Evolutionary conservation across 2,888 invertebrate genomes (phyloP), one percentile per base, ranked within the genome.

Genomic region (Xanthorhoe spadicearia): DNA sequence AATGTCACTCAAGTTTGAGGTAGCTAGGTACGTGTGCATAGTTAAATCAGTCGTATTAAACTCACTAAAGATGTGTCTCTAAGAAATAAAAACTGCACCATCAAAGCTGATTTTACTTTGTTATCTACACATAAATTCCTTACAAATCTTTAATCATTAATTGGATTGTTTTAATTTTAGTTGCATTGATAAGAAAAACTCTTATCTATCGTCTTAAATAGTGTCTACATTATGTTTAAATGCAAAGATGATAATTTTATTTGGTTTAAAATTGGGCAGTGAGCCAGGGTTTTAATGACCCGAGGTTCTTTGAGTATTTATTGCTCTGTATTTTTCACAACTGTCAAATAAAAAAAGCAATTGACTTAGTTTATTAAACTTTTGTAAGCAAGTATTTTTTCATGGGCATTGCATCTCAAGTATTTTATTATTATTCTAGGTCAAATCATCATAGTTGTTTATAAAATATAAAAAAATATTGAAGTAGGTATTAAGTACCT

Each of bases 1-100:
- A 77, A 81, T 80, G 83, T 86, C 84, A 83, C 80, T 83, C 81
- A 83, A 71, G 74, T 73, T 79, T 78, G 77, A 78, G 75, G 78
- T 76, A 76, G 65, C 74, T 73, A 75, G 80, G 71, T 79, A 64
- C 70, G 63, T 73, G 69, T 62, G 64, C 72, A 62, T 75, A 72
- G 69, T 72, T 74, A 74, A 72, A 23, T 54, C 23, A 17, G 50
- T 56, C 8, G 13, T 55, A 53, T 13, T 5, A 3, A 13, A 10
- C 9, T 13, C 15, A 48, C 15, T 17, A 15, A 48, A 23, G 23
- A 23, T 1, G 0, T 48, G 6, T 2, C 48, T 48, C 8, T 48
- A 8, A 15, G 13, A 48, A 48, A 15, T 17, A 48, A 6, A 15
- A 17, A 4, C 17, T 17, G 15, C 15, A 15, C 2, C 23, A 23